Base-by-base conservation (phyloP, 2,113 vertebrate species). In the Sigmodon hispidus region DNA sequence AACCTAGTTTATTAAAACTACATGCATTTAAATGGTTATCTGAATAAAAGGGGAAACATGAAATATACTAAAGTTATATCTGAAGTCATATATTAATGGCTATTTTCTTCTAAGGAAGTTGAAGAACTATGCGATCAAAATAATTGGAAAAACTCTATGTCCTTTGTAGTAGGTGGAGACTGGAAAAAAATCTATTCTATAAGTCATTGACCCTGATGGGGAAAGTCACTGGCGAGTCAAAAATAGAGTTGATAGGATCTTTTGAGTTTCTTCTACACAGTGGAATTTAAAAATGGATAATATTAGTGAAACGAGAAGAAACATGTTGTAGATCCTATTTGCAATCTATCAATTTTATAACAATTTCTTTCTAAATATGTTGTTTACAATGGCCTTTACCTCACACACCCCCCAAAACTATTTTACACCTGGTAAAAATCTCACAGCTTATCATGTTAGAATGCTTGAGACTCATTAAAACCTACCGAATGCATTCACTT, bases 361-460 rank as follows among this genome's bases (percentile, higher is more conserved):
- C 9, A 79, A 77, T 95, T 94, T 97, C 48, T 91, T 89, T 31
- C 79, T 87, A 94, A 89, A 61, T 61, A 52, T 59, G 34, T 88
- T 87, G 55, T 93, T 93, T 94, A 63, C 48, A 90, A 87, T 93
- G 7, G 48, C 73, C 36, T 45, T 95, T 75, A 79, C 96, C 95
- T 92, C 72, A 92, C 29, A 88, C 86, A 86, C 50, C 83, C 94
- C 43, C n/a, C 50, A 87, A 96, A 92, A 26, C 34, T 93, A 83
- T 96, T 97, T 97, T 94, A 65, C 40, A 93, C 87, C 36, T 70
- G 93, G 95, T 92, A 94, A 96, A 88, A 97, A 89, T 89, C 90
- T 96, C 90, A 96, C 90, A 95, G 96, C 50, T 95, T 93, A 65
- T 87, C 85, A 75, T 55, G 72, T 90, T 29, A 1, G 3, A 91